Percentiles rank a stretch among this genome's conserved stretches.
Evolutionary conservation across 2,113 vertebrate species (phyloP).

Genomic region (Myotis yumanensis): DNA sequence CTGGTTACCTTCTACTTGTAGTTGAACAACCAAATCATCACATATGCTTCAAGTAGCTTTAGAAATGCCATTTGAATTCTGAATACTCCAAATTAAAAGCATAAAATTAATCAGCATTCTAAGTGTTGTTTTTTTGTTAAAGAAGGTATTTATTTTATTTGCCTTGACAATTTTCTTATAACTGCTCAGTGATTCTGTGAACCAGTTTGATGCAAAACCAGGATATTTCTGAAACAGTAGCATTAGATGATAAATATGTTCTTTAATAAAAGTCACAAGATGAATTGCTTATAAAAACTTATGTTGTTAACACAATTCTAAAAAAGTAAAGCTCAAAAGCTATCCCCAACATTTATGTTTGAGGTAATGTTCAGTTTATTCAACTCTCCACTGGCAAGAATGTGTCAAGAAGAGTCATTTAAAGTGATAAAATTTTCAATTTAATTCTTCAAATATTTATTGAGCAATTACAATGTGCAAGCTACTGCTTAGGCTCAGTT

Average conservation of each 20-base stretch:
- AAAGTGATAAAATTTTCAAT: conserved; percentile 49
- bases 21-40: not conserved
- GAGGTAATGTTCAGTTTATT: conserved; percentile 27
- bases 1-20: not conserved
- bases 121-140: not conserved
- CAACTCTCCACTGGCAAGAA: not conserved
- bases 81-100: not conserved
- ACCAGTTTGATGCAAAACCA: not conserved
- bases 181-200: not conserved
- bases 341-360: not conserved
- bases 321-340: not conserved
- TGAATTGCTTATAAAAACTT: not conserved
- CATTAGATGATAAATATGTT: not conserved
- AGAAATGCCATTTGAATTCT: not conserved
- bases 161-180: not conserved
- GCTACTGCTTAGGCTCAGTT: not conserved
- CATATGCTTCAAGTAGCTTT: not conserved
- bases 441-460: conserved; percentile 53
- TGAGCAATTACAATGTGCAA: conserved; percentile 1
- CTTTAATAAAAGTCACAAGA: not conserved
- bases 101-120: not conserved
- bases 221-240: not conserved
- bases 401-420: conserved; percentile 21
- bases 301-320: not conserved
- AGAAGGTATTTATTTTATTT: not conserved